Conservation (phyloP, 1,140 invertebrate genomes). For the Hycleus phaleratus region DNA sequence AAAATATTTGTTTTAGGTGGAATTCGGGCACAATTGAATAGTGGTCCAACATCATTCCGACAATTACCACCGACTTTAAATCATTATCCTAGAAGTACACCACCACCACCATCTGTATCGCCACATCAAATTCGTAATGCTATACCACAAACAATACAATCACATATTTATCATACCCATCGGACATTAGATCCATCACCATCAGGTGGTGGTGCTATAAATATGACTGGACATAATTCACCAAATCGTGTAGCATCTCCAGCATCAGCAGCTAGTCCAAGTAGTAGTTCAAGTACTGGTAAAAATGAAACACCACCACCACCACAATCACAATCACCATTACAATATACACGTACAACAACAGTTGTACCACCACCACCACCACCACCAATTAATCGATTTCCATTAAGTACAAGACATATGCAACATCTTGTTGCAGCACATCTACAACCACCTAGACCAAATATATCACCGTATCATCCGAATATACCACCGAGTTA, state of each 20-base stretch:
- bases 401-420: slow-evolving; percentile 20
- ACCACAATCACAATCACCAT: too few relatives aligned
- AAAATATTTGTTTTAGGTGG: neutral
- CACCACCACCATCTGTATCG: slow-evolving; percentile 3
- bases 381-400: slow-evolving; percentile 36
- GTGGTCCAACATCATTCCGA: neutral
- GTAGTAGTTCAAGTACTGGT: neutral
- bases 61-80: slow-evolving; percentile 9
- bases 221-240: slow-evolving; percentile 25
- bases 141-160: neutral
- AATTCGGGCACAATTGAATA: neutral
- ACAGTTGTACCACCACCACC: slow-evolving; percentile 28
- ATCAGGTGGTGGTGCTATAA: slow-evolving; percentile 47
- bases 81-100: slow-evolving; percentile 20
- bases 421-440: slow-evolving; percentile 16
- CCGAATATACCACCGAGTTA: slow-evolving; percentile 23
- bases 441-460: slow-evolving; percentile 19
- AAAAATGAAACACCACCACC: too few relatives aligned
- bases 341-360: neutral
- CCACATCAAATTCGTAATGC: slow-evolving; percentile 2
- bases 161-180: slow-evolving; percentile 45
- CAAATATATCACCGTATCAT: slow-evolving; percentile 14
- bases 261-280: slow-evolving; percentile 39
- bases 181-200: slow-evolving; percentile 50
- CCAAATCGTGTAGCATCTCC: slow-evolving; percentile 30